Evolutionary conservation across 2,113 vertebrate genomes (phyloP), one percentile per base, ranked within the genome.

Genomic region (Stercorarius parasiticus): DNA sequence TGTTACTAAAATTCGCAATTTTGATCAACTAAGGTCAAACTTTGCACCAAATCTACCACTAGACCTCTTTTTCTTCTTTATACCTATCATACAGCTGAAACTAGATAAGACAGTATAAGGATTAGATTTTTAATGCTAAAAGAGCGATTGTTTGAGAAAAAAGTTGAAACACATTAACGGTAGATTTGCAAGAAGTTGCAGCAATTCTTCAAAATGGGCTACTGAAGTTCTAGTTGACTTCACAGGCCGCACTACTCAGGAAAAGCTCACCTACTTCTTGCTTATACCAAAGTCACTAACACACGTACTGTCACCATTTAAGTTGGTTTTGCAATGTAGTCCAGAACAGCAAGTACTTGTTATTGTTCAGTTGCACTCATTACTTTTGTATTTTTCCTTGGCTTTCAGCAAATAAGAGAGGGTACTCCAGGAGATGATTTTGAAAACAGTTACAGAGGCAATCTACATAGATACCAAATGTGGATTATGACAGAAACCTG

Each of bases 361-460:
- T 32, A 4, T 0, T 7, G 49, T 32, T 34, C 76, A 59, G 4
- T n/a, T 43, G 70, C 34, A 67, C 52, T 10, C 15, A 10, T 2
- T 6, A 3, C 36, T 19, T 43, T 32, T 4, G 9, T 11, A 1
- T n/a, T 65, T 27, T 17, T 13, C 20, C 36, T 67, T 13, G 42
- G 27, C 7, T 79, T 47, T 36, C 47, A 45, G 65, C 26, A n/a
- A 40, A 23, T 0, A 6, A 4, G 11, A 7, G 7, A 8, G 23
- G 15, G 10, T 16, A 3, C 36, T 26, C 45, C 29, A 17, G 40
- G 62, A 13, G 32, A 5, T 5, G 2, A 21, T 4, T 66, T 2
- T 13, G 49, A 42, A 43, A 47, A 29, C 27, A 1, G 10, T 3
- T 16, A 0, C 2, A 6, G 40, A 45, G 52, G 17, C 29, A 4